Percentiles rank a stretch among this genome's conserved stretches.
Evolutionary conservation across 2,113 vertebrate genomes (phyloP).

Genomic region (Felis catus): DNA sequence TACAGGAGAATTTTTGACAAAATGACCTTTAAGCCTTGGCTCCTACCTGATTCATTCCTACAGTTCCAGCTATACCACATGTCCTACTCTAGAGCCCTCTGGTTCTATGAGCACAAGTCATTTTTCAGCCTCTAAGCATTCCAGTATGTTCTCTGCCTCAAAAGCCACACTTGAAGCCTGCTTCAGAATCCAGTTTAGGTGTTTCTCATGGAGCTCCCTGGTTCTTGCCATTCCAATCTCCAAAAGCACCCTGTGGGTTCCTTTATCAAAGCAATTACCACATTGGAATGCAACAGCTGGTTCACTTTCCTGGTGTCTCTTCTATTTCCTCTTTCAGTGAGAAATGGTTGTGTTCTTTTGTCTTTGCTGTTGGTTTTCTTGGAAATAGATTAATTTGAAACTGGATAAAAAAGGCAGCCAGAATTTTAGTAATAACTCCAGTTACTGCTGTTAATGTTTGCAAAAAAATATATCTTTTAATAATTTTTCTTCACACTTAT

Average conservation of each 20-base stretch:
- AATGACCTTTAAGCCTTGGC: neutral
- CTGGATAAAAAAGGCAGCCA: neutral
- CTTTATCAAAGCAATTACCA: neutral
- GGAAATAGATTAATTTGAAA: constrained; percentile 13
- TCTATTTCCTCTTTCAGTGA: neutral
- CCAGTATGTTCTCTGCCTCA: neutral
- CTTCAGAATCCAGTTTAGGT: neutral
- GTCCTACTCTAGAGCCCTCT: neutral
- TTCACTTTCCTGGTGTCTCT: neutral
- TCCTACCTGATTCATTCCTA: neutral
- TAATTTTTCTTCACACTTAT: neutral
- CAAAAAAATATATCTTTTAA: neutral
- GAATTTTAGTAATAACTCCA: neutral
- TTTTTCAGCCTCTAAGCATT: neutral
- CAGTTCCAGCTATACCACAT: neutral
- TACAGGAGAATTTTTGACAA: neutral
- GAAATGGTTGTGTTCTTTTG: neutral
- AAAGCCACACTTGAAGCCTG: neutral
- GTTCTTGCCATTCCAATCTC: neutral
- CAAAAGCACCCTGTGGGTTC: neutral
- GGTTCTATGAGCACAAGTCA: neutral
- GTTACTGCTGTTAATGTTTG: neutral
- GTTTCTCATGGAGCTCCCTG: neutral
- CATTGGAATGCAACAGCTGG: neutral
- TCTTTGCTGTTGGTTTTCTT: neutral